Evolutionary conservation across 1,140 invertebrate species (phyloP), one percentile per base, ranked within the genome.

Genomic region (Drosophila eugracilis): DNA sequence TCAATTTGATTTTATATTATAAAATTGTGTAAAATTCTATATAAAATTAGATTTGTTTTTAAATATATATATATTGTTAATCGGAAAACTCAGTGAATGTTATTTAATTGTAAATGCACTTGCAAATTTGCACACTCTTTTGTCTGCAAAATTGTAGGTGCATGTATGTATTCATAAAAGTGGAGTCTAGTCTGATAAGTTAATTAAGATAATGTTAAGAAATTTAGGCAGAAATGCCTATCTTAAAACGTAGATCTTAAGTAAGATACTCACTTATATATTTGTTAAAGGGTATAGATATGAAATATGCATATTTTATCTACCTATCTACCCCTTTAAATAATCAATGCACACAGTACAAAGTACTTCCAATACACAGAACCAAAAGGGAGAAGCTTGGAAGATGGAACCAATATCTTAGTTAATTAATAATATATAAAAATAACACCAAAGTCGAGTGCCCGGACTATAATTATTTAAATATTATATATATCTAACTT

Each of bases 131-230:
- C 54, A 45, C 6, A 5, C 39, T 12, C 12, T 26, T 41, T 9
- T 60, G 60, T 65, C 60, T 65, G 60, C 60, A 47, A 65, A 60
- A 17, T 65, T 65, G 39, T 65, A 60, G 45, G 54, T 65, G 60
- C 19, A 65, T 60, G 39, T 57, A 37, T 65, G 36, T 55, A 39
- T 17, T 34, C 17, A 3, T 3, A 45, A 26, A n/a, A 14, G 17
- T 12, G 22, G 17, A 45, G 39, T 45, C 53, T 58, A 59, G 24
- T 44, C 10, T 10, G 2, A n/a, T 28, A 63, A n/a, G n/a, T 21
- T 7, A 2, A 26, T 7, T 21, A 48, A 14, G 2, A 26, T 57
- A 58, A 10, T 3, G 9, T 34, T 58, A 32, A 32, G 28, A 19
- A 39, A n/a, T 39, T 1, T 14, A 15, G 0, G 7, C n/a, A 26